Conservation (phyloP, 1,140 invertebrate species). For the Drosophila ficusphila region DNA sequence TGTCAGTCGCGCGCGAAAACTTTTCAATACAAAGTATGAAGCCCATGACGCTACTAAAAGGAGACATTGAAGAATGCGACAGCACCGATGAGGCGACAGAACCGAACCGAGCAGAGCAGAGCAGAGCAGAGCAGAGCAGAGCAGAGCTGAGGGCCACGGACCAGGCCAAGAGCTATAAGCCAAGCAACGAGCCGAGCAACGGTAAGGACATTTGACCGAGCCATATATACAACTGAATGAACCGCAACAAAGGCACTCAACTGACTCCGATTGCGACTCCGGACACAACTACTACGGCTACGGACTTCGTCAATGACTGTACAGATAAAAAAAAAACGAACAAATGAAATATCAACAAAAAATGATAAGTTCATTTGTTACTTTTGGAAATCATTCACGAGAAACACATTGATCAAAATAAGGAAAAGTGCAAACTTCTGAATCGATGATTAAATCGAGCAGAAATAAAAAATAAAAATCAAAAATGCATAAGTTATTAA, state of each 20-base stretch:
- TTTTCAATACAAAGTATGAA: conserved; percentile 77
- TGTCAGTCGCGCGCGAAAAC: conserved; percentile 55
- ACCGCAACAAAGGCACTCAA: conserved; percentile 68
- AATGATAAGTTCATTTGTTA: too few species aligned
- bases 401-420: too few species aligned
- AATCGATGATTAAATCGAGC: too few species aligned
- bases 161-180: conserved; percentile 17
- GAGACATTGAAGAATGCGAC: conserved; percentile 71
- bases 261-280: conserved; percentile 36
- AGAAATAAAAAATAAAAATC: too few species aligned
- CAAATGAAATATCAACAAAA: too few species aligned
- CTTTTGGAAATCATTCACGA: too few species aligned
- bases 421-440: too few species aligned
- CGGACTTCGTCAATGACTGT: not conserved
- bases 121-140: too few species aligned
- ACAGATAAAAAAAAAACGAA: not conserved
- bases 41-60: conserved; percentile 63
- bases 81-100: conserved; percentile 35
- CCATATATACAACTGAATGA: conserved; percentile 60
- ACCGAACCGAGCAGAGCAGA: too few species aligned
- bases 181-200: conserved; percentile 22
- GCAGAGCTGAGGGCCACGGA: not conserved
- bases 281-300: conserved; percentile 10
- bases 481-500: too few species aligned
- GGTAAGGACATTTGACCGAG: conserved; percentile 31